Base-by-base conservation (phyloP, 1,140 invertebrate genomes). In the Lerema accius region DNA sequence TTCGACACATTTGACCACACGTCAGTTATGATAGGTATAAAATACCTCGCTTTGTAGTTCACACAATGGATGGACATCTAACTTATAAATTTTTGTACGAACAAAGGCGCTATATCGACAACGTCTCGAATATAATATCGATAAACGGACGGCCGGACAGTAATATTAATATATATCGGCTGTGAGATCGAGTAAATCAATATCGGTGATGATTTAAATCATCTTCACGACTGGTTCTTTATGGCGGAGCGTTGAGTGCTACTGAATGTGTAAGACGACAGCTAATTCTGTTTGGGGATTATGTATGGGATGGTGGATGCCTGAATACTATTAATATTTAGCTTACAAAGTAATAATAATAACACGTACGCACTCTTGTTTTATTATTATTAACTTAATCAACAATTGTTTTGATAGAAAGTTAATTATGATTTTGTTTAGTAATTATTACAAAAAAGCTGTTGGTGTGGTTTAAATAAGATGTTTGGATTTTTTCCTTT, bases 41-140 rank as follows among this genome's bases (percentile, higher is more conserved):
- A 83, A 84, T 83, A 74, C 73, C 42, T 75, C 59, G 76, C 80
- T 82, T 90, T 88, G 87, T 87, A 76, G 76, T 74, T 63, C 49
- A 69, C 74, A 85, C 85, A 88, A 87, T 88, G 82, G 82, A 80
- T 73, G 69, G 65, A 78, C 83, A 76, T 86, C 84, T 88, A 87
- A 90, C 84, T 86, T 88, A 86, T 84, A 86, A 82, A 88, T 88
- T 86, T 88, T 82, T 80, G 83, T 78, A 76, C 75, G 85, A 88
- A 90, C 87, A 90, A 90, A 90, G 85, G 85, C 82, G 80, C 85
- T 73, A 78, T 82, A 84, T 81, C 83, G 87, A 88, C 85, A 87
- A 81, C 78, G 80, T 84, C 75, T 74, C 68, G 78, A 81, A 86
- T 78, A 78, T 82, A 81, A 81, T 81, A 73, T 79, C 76, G 65